Base-by-base conservation (phyloP, 2,888 invertebrate genomes). In the Pseudeuparius sepicola region DNA sequence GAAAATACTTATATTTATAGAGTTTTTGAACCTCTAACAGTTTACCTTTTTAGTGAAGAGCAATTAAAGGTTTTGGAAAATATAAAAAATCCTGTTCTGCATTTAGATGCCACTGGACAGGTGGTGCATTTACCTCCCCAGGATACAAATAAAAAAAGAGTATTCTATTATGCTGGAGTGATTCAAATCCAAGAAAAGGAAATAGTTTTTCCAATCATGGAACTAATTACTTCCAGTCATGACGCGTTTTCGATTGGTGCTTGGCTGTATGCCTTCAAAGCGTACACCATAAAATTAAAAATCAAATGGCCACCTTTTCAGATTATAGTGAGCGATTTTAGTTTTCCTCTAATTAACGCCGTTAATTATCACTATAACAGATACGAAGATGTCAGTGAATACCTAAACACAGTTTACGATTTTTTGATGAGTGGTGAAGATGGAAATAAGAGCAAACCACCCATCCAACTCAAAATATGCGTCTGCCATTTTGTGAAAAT, bases 111-210 rank as follows among this genome's bases (percentile, higher is more conserved):
- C 7, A 30, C 30, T 3, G 30, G 30, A 11, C 30, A 30, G 18
- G 11, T 30, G n/a, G 30, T 30, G n/a, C 17, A 30, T 13, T 11
- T 6, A n/a, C 30, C 30, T 10, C 30, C 30, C 4, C 30, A 30
- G 4, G 14, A 4, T 14, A 14, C 18, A 31, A 20, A 20, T 6
- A 10, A 12, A 3, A 18, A 31, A 31, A 17, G 23, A 31, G n/a
- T 31, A 12, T 18, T 31, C 6, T 31, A 31, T 20, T 31, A 31
- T 31, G 31, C 31, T 10, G 31, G 31, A 23, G 20, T 31, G 13
- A 24, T 31, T 9, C 24, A 24, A 24, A 12, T 23, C 7, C 11
- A 23, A 10, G 4, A 2, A 18, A 17, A 10, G 9, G n/a, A 10
- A 7, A 31, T 24, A 20, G 14, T 31, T 20, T 31, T 10, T 12